phyloP scores from a whole-genome alignment of 2,888 invertebrate species.

The Caenorhabditis sp. region DNA sequence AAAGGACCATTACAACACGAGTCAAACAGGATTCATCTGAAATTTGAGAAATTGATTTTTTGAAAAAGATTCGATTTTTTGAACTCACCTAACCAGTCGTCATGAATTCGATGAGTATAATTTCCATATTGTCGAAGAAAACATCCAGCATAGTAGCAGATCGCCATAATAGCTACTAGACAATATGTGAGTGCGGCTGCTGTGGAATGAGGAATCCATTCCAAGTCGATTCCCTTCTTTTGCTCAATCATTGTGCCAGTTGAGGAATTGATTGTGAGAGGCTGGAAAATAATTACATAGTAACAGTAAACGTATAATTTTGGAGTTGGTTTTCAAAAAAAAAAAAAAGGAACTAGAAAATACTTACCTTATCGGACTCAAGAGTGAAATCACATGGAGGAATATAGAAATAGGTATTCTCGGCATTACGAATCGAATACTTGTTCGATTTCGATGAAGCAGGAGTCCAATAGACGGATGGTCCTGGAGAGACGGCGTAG shows the following conservation, averaged over 20 bases:
- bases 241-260: not conserved
- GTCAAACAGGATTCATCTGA: slow-evolving; percentile 27
- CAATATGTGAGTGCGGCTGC: slow-evolving; percentile 7
- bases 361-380: slow-evolving; percentile 20
- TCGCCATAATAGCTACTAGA: slow-evolving; percentile 9
- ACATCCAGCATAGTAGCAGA: slow-evolving; percentile 15
- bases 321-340: too few species aligned
- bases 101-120: slow-evolving; percentile 5
- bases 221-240: slow-evolving; percentile 13
- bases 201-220: slow-evolving; percentile 27
- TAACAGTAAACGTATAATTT: not conserved
- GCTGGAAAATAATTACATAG: slow-evolving; percentile 9
- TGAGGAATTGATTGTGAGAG: slow-evolving; percentile 13
- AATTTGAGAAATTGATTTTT: not conserved
- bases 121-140: slow-evolving; percentile 34
- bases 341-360: not conserved
- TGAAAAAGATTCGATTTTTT: not conserved
- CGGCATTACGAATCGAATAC: slow-evolving; percentile 24
- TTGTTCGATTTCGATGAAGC: slow-evolving; percentile 10
- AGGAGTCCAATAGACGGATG: not conserved
- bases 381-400: slow-evolving; percentile 21
- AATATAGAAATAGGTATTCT: slow-evolving; percentile 33
- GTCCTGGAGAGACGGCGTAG: not conserved
- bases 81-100: slow-evolving; percentile 17
- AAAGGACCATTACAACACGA: slow-evolving; percentile 25